These are phyloP conservation scores for Gulo gulo DNA, from an alignment of 2,113 vertebrate genomes.

Conservation along the genomic window DNA sequence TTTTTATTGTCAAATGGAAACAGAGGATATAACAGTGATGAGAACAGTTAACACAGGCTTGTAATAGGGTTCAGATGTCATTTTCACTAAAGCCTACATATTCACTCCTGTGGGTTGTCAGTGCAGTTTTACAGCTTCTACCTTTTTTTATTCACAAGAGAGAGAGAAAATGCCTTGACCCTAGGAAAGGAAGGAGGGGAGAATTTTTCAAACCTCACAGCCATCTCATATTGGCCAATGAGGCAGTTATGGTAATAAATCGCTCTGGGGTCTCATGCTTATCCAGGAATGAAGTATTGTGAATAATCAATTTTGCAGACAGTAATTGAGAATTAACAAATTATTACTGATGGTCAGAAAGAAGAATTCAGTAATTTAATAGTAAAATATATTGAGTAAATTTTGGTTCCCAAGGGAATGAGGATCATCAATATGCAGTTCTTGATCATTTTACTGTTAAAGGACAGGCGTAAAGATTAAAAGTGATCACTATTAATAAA, in stretches of 20 bases:
- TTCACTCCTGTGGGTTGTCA: background rate
- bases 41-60: background rate
- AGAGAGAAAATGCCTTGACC: background rate
- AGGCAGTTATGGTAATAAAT: background rate
- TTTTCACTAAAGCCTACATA: background rate
- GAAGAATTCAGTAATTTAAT: conserved; percentile 21
- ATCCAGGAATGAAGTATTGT: background rate
- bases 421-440: background rate
- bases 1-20: conserved; percentile 27
- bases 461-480: background rate
- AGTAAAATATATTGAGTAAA: background rate
- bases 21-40: background rate
- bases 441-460: background rate
- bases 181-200: background rate
- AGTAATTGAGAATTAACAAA: background rate
- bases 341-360: conserved; percentile 29
- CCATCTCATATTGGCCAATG: background rate
- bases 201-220: background rate
- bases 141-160: background rate
- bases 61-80: background rate
- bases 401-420: conserved; percentile 13
- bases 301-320: conserved; percentile 17
- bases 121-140: background rate
- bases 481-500: background rate
- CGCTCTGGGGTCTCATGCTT: background rate